Base-by-base conservation (phyloP, 2,113 vertebrate species). In the Orientallactaga bullata region DNA sequence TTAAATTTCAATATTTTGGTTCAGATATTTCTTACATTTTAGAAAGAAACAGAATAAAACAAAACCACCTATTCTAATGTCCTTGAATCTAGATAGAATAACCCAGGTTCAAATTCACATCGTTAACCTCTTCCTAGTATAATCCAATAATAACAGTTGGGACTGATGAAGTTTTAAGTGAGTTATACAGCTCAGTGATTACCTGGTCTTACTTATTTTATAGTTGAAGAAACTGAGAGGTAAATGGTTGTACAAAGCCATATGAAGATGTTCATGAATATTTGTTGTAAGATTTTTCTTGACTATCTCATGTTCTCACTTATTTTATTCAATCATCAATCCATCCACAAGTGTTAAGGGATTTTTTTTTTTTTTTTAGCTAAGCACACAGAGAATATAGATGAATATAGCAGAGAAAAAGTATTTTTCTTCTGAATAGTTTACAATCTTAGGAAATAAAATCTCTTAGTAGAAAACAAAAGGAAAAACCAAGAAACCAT, bases 1-100 rank as follows among this genome's bases (percentile, higher is more conserved):
- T 58, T 32, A 89, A 81, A 32, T 6, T 16, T 88, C 35, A 55
- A 37, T 7, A 37, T 66, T 91, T 83, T 88, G 30, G 88, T 82
- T 90, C 15, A 90, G 51, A 82, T 71, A 23, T 42, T 71, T 69
- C 69, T 94, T 95, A 42, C 28, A 66, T 91, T 71, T 96, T 85
- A 69, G 58, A 68, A 13, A 13, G 2, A 83, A 18, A 69, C 0
- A 80, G 30, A 88, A 35, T 89, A 37, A 68, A 89, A 87, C n/a
- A 77, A 39, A 3, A 55, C 60, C 0, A 65, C 51, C 47, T 87
- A 6, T 71, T 93, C 10, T 78, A 74, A 58, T 66, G 4, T 37
- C 8, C 20, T 87, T n/a, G 39, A 87, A 35, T 93, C 93, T 39
- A 84, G 8, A 58, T 37, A 66, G 35, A 88, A 37, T 93, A 77